These are phyloP conservation scores for Pararge aegeria DNA, from an alignment of 1,140 invertebrate genomes.

Conservation along the genomic window DNA sequence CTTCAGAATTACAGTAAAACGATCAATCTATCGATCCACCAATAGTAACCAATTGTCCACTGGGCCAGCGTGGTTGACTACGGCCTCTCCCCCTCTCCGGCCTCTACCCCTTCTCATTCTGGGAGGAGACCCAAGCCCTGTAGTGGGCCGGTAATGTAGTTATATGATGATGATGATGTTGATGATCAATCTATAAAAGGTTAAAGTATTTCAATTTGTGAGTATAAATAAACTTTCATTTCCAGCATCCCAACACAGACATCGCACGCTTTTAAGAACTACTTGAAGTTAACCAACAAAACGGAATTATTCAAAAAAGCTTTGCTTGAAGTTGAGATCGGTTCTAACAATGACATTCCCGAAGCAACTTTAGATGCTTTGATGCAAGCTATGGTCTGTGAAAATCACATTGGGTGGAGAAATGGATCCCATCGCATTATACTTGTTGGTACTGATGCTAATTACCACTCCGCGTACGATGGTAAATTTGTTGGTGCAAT, in stretches of 20 bases:
- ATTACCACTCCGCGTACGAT: conserved; percentile 85
- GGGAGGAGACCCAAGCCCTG: too few species aligned
- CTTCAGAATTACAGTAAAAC: too few species aligned
- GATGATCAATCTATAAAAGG: too few species aligned
- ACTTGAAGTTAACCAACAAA: conserved; percentile 89
- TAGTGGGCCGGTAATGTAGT: too few species aligned
- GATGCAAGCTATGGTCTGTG: conserved; percentile 87
- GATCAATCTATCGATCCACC: too few species aligned
- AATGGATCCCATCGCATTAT: conserved; percentile 81
- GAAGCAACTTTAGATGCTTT: conserved; percentile 77
- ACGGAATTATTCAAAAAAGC: conserved; percentile 83
- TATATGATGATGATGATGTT: too few species aligned
- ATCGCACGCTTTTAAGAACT: conserved; percentile 89
- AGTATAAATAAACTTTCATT: background rate
- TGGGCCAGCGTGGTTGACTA: too few species aligned
- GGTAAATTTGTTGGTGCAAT: conserved; percentile 91
- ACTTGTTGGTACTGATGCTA: conserved; percentile 83
- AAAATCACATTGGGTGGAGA: conserved; percentile 82
- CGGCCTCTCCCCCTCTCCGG: too few species aligned
- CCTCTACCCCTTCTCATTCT: too few species aligned
- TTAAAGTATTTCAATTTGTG: conserved; percentile 34
- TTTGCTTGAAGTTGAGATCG: conserved; percentile 65
- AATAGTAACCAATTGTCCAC: too few species aligned
- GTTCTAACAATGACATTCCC: conserved; percentile 35
- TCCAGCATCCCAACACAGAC: conserved; percentile 9